phyloP scores from a whole-genome alignment of 2,888 invertebrate species.

The Drosophila mimica region DNA sequence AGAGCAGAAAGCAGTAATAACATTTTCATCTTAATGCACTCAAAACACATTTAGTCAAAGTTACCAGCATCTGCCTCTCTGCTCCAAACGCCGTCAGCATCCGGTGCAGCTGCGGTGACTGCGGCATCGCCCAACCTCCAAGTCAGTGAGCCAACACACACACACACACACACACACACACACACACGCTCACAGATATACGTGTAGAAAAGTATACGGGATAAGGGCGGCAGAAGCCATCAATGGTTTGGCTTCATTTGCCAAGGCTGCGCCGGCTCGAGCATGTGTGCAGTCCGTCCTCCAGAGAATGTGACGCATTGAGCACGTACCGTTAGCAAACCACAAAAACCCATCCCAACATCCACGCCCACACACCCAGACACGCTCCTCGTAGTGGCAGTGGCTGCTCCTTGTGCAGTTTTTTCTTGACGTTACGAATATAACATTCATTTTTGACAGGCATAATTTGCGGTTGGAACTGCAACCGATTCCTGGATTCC shows the following conservation, averaged over 20 bases:
- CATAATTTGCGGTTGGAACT: conserved; percentile 74
- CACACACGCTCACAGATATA: conserved; percentile 1
- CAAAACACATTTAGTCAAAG: conserved; percentile 77
- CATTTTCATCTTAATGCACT: conserved; percentile 78
- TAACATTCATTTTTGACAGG: conserved; percentile 80
- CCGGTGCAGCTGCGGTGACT: conserved; percentile 52
- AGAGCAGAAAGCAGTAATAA: conserved; percentile 56
- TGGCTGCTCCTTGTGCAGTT: conserved; percentile 31
- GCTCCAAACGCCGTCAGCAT: conserved; percentile 53
- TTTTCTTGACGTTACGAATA: conserved; percentile 65
- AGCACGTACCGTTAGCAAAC: conserved; percentile 68
- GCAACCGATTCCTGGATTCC: conserved; percentile 26
- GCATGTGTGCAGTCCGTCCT: conserved; percentile 47
- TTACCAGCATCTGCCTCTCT: conserved; percentile 58
- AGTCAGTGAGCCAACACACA: conserved; percentile 46
- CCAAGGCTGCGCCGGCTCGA: conserved; percentile 26
- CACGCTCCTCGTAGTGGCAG: background rate
- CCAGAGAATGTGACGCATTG: conserved; percentile 76
- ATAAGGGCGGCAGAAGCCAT: conserved; percentile 30
- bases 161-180: conserved; percentile 8
- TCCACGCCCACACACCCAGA: conserved; percentile 1
- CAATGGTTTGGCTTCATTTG: conserved; percentile 63
- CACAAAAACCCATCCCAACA: conserved; percentile 47
- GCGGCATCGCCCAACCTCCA: conserved; percentile 55
- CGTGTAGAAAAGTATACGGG: conserved; percentile 1